These are phyloP conservation scores for Spilosoma lubricipeda DNA, from an alignment of 2,888 invertebrate genomes.

Conservation along the genomic window DNA sequence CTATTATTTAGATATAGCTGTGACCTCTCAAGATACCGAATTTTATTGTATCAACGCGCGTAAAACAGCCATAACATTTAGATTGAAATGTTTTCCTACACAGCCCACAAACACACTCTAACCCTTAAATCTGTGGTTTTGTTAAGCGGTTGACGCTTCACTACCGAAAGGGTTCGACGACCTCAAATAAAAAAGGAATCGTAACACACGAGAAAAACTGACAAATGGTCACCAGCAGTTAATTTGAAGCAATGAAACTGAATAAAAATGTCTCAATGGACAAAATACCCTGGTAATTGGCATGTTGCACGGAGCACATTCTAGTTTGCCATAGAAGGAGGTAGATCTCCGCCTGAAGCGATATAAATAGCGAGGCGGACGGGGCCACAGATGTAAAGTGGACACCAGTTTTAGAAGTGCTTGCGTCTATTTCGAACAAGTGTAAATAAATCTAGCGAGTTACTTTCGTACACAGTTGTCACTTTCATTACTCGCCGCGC, in stretches of 20 bases:
- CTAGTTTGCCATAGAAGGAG: slow-evolving; percentile 81
- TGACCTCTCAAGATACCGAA: slow-evolving; percentile 39
- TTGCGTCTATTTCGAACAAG: slow-evolving; percentile 80
- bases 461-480: slow-evolving; percentile 80
- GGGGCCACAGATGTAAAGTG: slow-evolving; percentile 75
- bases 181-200: slow-evolving; percentile 62
- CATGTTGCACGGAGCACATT: slow-evolving; percentile 65
- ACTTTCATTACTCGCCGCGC: slow-evolving; percentile 74
- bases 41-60: slow-evolving; percentile 46
- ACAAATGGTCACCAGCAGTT: slow-evolving; percentile 59
- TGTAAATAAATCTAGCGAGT: slow-evolving; percentile 83
- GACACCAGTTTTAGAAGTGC: slow-evolving; percentile 83
- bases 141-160: slow-evolving; percentile 71
- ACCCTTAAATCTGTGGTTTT: slow-evolving; percentile 63
- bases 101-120: slow-evolving; percentile 61
- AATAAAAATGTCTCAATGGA: slow-evolving; percentile 73
- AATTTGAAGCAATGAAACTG: slow-evolving; percentile 66
- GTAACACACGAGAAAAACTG: slow-evolving; percentile 58
- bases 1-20: slow-evolving; percentile 52
- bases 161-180: slow-evolving; percentile 67
- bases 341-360: slow-evolving; percentile 73
- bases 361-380: slow-evolving; percentile 79
- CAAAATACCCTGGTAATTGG: slow-evolving; percentile 72
- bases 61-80: slow-evolving; percentile 36
- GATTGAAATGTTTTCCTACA: slow-evolving; percentile 56